Percentiles rank a stretch among this genome's conserved stretches.
Conservation (phyloP, 1,140 invertebrate species). For the Drosophila pandora region DNA sequence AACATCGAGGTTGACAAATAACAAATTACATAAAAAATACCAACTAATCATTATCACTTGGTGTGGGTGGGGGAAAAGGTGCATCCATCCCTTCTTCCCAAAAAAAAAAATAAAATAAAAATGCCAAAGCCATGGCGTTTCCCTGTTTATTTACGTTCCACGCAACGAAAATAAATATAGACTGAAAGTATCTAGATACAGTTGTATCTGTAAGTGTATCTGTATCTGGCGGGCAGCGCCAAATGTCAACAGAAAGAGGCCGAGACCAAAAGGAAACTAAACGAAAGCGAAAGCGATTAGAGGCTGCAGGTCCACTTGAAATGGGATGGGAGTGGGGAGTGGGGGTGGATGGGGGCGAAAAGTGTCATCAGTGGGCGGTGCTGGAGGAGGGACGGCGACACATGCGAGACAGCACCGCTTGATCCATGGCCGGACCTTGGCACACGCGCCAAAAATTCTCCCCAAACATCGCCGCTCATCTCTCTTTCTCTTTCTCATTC, state of each 20-base stretch:
- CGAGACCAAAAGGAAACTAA: constrained; percentile 6
- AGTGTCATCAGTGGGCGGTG: constrained; percentile 6
- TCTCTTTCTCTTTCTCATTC: constrained; percentile 6
- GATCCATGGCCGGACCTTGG: constrained; percentile 64
- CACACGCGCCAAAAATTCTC: constrained; percentile 67
- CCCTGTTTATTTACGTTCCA: constrained; percentile 75
- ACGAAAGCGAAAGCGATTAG: constrained; percentile 41
- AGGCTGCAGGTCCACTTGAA: constrained; percentile 37
- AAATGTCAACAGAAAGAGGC: constrained; percentile 63
- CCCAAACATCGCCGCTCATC: constrained; percentile 4
- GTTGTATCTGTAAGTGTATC: constrained; percentile 5
- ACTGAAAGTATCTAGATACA: constrained; percentile 28
- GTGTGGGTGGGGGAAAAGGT: not conserved
- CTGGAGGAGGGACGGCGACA: constrained; percentile 34
- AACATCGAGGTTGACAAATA: constrained; percentile 21
- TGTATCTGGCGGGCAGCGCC: constrained; percentile 47
- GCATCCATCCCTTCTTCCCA: not conserved
- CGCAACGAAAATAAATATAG: constrained; percentile 75
- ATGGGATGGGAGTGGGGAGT: not conserved
- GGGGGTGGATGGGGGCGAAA: not conserved
- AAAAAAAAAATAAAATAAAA: constrained; percentile 34
- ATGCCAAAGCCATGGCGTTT: constrained; percentile 51
- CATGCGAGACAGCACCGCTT: constrained; percentile 57
- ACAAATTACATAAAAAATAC: constrained; percentile 34
- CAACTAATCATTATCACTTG: constrained; percentile 4